Evolutionary conservation across 2,797 vertebrate species (phyloP).

Genomic region (Tauraco hartlaubi): DNA sequence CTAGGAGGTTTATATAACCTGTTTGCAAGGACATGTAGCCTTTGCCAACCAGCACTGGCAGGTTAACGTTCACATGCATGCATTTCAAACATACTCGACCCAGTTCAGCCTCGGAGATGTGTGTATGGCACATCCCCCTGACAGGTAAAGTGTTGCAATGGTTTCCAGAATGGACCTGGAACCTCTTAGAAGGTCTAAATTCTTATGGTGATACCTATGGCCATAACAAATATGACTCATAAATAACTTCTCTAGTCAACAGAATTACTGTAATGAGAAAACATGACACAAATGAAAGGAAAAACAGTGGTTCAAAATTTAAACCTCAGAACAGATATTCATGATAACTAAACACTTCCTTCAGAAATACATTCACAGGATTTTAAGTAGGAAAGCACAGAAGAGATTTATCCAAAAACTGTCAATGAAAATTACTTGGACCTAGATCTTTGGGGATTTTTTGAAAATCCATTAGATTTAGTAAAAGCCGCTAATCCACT

Average conservation of each 20-base stretch:
- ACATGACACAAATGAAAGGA: neutral
- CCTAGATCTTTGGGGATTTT: neutral
- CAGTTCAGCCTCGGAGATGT: neutral
- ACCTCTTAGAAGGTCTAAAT: neutral
- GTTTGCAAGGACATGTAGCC: neutral
- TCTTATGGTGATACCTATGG: neutral
- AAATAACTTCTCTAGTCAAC: neutral
- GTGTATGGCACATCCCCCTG: neutral
- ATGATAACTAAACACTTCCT: neutral
- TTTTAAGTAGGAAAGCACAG: neutral
- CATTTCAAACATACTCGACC: neutral
- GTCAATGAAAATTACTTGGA: neutral
- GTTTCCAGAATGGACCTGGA: neutral
- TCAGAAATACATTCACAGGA: neutral
- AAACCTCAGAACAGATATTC: neutral
- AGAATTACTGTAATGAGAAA: neutral
- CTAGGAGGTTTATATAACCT: neutral
- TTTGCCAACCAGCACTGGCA: neutral
- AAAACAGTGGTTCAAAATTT: neutral
- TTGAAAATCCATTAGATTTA: neutral
- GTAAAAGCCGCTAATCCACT: neutral
- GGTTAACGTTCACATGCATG: neutral
- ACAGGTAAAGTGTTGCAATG: neutral
- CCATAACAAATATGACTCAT: neutral
- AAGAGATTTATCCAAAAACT: neutral